Percentiles rank a stretch among this genome's conserved stretches.
Conservation (phyloP, 1,140 invertebrate species). For the Andricus grossulariae region DNA sequence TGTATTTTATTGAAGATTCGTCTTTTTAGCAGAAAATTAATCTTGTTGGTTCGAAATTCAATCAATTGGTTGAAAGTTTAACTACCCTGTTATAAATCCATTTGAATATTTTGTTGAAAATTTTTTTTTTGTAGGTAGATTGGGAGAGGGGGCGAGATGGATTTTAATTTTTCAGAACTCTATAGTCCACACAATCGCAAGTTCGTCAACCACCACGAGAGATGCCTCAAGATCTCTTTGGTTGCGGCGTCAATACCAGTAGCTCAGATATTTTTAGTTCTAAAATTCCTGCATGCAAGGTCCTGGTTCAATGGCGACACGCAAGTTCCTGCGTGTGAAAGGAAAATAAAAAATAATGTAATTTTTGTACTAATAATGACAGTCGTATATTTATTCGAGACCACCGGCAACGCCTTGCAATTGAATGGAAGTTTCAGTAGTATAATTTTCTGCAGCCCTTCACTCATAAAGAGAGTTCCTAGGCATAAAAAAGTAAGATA, state of each 20-base stretch:
- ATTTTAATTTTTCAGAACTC: too few species aligned
- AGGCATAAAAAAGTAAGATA: too few species aligned
- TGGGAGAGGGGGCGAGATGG: too few species aligned
- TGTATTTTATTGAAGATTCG: too few species aligned
- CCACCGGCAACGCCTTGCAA: slow-evolving; percentile 35
- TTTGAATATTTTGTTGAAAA: too few species aligned
- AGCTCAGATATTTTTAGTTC: slow-evolving; percentile 49
- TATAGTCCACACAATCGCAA: neutral
- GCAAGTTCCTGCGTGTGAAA: slow-evolving; percentile 22
- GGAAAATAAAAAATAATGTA: slow-evolving; percentile 21
- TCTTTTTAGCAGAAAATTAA: too few species aligned
- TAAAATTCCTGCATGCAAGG: slow-evolving; percentile 52
- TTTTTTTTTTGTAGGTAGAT: too few species aligned
- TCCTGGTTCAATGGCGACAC: slow-evolving; percentile 33
- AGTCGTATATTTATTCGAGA: slow-evolving; percentile 40
- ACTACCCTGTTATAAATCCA: too few species aligned
- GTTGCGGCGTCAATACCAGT: slow-evolving; percentile 41
- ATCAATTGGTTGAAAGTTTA: too few species aligned
- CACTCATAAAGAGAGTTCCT: neutral
- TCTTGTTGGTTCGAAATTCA: too few species aligned
- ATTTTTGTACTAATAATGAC: slow-evolving; percentile 36
- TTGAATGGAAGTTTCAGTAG: slow-evolving; percentile 1
- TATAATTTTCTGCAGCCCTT: neutral
- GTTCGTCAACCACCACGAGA: slow-evolving; percentile 43
- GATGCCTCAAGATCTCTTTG: slow-evolving; percentile 52